Base-by-base conservation (phyloP, 2,797 vertebrate species). In the Sebastes goodei region DNA sequence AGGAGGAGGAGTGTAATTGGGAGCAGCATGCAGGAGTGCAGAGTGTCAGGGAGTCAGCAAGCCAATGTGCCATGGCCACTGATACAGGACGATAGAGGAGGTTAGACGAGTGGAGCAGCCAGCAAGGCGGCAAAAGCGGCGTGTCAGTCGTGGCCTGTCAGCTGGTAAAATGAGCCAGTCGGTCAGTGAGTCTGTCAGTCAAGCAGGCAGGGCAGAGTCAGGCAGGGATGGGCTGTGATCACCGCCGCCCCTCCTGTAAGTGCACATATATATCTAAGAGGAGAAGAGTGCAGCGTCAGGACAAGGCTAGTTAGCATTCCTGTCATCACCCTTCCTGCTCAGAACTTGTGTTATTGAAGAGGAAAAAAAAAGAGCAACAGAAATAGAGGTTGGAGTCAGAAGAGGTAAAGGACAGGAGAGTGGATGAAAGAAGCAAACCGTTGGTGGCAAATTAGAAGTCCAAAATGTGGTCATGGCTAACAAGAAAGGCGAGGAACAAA, bases 221-320 rank as follows among this genome's bases (percentile, higher is more conserved):
- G 66, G 60, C 71, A 55, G 56, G 38, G 53, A 74, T 14, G 56
- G 70, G 46, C 70, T 79, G 52, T 38, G 64, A 67, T 71, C 60
- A 52, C 53, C 6, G 1, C 74, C 14, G 15, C 30, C 55, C 35
- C 67, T 46, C 57, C 75, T 73, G 73, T 91, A 88, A 87, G 78
- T 84, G 76, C 69, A 86, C 60, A 74, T 78, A 88, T 76, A 83
- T 72, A 90, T 91, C 64, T 69, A 59, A 78, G 77, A 79, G 60
- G 74, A 68, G 84, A 88, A 68, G 85, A 90, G 75, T 87, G 89
- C 78, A 90, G 82, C 66, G 35, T 92, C 87, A 87, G 91, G 81
- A 79, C 86, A 71, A 78, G 76, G 69, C 89, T 91, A 78, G 89
- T 93, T 93, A 92, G 85, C 92, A 93, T 94, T 94, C 85, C 75